phyloP scores from a whole-genome alignment of 2,113 vertebrate species.

The Sigmodon hispidus region DNA sequence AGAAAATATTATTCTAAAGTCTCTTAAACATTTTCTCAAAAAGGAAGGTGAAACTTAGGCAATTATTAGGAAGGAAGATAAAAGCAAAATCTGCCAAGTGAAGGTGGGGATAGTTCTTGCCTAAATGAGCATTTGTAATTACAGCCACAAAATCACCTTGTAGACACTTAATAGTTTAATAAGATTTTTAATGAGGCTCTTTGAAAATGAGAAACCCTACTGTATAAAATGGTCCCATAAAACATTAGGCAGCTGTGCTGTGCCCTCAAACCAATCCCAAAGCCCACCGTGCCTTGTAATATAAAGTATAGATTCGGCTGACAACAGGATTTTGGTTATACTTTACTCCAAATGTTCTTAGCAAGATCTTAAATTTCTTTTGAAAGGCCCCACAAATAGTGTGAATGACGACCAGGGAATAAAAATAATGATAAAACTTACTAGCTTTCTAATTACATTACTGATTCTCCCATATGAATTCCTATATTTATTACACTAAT shows the following conservation, averaged over 20 bases:
- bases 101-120: neutral
- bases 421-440: neutral
- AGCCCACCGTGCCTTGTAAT: neutral
- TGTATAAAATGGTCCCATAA: slow-evolving; percentile 66
- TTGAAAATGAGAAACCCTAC: slow-evolving; percentile 72
- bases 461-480: neutral
- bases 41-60: neutral
- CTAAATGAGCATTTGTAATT: slow-evolving; percentile 61
- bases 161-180: slow-evolving; percentile 74
- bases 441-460: neutral
- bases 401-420: neutral
- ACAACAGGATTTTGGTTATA: neutral
- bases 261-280: slow-evolving; percentile 31
- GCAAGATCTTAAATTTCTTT: neutral
- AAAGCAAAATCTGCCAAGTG: neutral
- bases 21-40: neutral
- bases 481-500: neutral
- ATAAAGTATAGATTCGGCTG: neutral
- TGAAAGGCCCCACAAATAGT: neutral
- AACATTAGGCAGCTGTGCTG: slow-evolving; percentile 57
- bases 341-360: neutral
- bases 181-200: slow-evolving; percentile 74
- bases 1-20: neutral
- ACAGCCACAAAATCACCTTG: slow-evolving; percentile 46
- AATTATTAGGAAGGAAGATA: neutral